Percentiles rank a stretch among this genome's conserved stretches.
Evolutionary conservation across 2,888 invertebrate species (phyloP).

Genomic region (Heteropelma amictum): DNA sequence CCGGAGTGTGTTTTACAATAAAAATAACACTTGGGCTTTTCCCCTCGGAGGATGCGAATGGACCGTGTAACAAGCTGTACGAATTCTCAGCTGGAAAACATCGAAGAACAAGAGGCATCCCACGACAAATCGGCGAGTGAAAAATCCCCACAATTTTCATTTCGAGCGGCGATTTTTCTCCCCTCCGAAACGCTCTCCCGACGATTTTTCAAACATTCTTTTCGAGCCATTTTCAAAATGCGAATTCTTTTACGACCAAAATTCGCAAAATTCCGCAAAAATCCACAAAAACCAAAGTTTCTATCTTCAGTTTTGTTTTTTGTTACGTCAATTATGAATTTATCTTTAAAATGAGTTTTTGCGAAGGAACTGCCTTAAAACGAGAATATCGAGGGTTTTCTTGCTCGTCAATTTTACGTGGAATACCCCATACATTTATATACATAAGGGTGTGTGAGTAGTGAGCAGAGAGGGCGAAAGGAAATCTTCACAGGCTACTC

Average conservation of each 20-base stretch:
- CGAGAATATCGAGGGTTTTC: too few relatives aligned
- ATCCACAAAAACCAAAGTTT: too few relatives aligned
- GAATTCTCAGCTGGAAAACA: slow-evolving; percentile 11
- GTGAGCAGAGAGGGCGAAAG: slow-evolving; percentile 4
- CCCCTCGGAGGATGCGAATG: slow-evolving; percentile 11
- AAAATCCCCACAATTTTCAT: neutral
- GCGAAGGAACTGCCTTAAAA: too few relatives aligned
- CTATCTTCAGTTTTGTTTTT: too few relatives aligned
- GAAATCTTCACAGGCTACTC: slow-evolving; percentile 34
- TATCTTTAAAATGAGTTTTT: too few relatives aligned
- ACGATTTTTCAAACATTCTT: too few relatives aligned
- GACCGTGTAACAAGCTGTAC: slow-evolving; percentile 19
- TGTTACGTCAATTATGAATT: too few relatives aligned
- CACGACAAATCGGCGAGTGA: too few relatives aligned
- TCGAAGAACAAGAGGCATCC: slow-evolving; percentile 2
- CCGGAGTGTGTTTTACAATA: slow-evolving; percentile 21
- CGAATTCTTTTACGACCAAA: too few relatives aligned
- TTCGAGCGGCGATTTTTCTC: neutral
- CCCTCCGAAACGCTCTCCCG: too few relatives aligned
- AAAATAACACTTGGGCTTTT: slow-evolving; percentile 36
- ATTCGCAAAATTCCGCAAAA: too few relatives aligned
- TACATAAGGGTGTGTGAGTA: neutral
- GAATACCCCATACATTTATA: neutral
- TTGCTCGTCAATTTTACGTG: neutral
- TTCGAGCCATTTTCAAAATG: too few relatives aligned